These are phyloP conservation scores for Sinohyriopsis cumingii DNA, from an alignment of 2,888 invertebrate species.

Conservation along the genomic window DNA sequence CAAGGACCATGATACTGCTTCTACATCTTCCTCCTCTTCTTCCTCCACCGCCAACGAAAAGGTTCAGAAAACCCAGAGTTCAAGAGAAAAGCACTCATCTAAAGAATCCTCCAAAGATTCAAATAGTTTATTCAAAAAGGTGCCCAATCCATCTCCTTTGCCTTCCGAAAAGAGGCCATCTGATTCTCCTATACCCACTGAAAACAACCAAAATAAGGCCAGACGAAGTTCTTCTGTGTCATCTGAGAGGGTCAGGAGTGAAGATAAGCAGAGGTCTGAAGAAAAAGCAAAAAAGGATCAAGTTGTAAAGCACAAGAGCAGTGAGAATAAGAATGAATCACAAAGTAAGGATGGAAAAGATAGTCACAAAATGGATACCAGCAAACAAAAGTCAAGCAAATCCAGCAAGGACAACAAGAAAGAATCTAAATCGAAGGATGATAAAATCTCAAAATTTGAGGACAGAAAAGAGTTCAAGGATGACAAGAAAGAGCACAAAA, in stretches of 20 bases:
- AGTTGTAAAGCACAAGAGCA: slow-evolving; percentile 6
- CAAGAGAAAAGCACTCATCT: slow-evolving; percentile 19
- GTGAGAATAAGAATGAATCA: slow-evolving; percentile 13
- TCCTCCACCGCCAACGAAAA: slow-evolving; percentile 17
- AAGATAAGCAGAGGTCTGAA: slow-evolving; percentile 9
- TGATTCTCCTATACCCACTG: slow-evolving; percentile 9
- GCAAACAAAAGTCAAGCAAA: slow-evolving; percentile 8
- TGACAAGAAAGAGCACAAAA: slow-evolving; percentile 16
- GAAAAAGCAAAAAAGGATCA: slow-evolving; percentile 10
- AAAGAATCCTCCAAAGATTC: slow-evolving; percentile 24
- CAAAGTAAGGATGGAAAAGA: slow-evolving; percentile 10
- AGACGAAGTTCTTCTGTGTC: too few species aligned
- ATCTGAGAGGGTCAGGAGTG: background rate
- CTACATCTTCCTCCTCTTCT: slow-evolving; percentile 18
- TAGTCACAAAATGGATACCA: slow-evolving; percentile 14
- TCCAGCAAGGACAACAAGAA: slow-evolving; percentile 2
- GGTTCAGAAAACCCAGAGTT: background rate
- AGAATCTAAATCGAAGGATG: slow-evolving; percentile 7
- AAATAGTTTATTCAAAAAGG: slow-evolving; percentile 12
- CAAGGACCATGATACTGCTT: slow-evolving; percentile 3
- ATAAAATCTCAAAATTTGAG: slow-evolving; percentile 18
- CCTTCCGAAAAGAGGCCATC: slow-evolving; percentile 15
- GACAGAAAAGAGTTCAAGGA: slow-evolving; percentile 28
- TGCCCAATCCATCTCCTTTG: slow-evolving; percentile 20
- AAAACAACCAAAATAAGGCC: background rate